Evolutionary conservation across 1,140 invertebrate genomes (phyloP).

Genomic region (Papilio dardanus): DNA sequence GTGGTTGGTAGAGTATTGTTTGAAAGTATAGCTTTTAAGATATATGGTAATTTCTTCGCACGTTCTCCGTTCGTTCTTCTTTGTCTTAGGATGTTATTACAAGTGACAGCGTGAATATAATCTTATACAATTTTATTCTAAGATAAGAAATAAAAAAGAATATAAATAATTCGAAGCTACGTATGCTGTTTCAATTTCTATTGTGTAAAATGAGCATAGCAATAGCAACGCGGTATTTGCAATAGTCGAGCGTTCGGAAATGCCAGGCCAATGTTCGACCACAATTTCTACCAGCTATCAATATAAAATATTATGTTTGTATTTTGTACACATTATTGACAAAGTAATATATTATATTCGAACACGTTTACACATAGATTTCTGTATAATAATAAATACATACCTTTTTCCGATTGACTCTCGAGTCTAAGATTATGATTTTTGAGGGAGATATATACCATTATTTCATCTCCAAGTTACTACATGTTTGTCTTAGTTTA

Average conservation of each 20-base stretch:
- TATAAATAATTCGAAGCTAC: background rate
- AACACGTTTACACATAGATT: background rate
- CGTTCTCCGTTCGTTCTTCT: no score
- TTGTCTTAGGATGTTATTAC: background rate
- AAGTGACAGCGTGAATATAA: background rate
- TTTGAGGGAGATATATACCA: no score
- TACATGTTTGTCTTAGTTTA: no score
- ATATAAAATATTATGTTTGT: no score
- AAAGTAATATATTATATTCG: no score
- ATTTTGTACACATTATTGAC: no score
- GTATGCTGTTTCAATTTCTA: background rate
- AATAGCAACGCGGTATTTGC: constrained; percentile 6
- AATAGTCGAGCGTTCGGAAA: background rate
- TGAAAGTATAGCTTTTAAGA: no score
- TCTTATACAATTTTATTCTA: background rate
- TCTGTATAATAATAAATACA: background rate
- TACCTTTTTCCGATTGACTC: background rate
- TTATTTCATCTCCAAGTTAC: no score
- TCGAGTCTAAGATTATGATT: no score
- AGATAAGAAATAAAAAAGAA: background rate
- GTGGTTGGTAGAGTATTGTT: no score
- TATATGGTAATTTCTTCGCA: no score
- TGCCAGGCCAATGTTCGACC: background rate
- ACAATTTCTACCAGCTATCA: background rate
- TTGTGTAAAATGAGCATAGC: background rate